Evolutionary conservation across 2,113 vertebrate species (phyloP).

Genomic region (Phylloscopus whistleri): DNA sequence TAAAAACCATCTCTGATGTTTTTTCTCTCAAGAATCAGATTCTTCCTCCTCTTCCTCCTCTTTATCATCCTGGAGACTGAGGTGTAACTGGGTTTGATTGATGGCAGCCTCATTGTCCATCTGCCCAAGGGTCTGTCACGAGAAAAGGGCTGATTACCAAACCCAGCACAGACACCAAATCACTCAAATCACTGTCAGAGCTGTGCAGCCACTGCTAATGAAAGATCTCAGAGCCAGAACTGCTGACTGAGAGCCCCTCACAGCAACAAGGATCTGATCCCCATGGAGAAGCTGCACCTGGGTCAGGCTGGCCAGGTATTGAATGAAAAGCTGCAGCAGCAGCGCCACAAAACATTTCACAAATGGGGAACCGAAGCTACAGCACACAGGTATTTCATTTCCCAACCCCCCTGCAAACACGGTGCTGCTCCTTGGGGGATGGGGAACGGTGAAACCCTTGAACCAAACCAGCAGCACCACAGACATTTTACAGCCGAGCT

Average conservation of each 20-base stretch:
- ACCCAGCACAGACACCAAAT: background rate
- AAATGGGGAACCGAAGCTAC: background rate
- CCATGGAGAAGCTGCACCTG: background rate
- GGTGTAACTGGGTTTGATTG: conserved; percentile 78
- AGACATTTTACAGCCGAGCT: background rate
- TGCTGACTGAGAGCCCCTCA: background rate
- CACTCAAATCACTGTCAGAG: background rate
- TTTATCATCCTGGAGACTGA: conserved; percentile 58
- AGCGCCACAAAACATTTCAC: no score
- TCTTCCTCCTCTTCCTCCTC: conserved; percentile 73
- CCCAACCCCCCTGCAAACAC: background rate
- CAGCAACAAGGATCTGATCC: background rate
- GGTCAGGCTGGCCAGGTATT: accelerated
- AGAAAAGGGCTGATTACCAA: background rate
- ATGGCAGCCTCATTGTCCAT: conserved; percentile 80
- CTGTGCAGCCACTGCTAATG: background rate
- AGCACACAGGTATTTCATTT: background rate
- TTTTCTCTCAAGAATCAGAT: conserved; percentile 65
- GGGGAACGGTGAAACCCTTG: background rate
- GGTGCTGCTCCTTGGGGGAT: background rate
- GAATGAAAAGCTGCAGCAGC: no score
- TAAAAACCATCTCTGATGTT: background rate
- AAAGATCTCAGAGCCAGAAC: background rate
- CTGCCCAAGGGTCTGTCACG: conserved; percentile 57
- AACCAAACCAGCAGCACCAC: background rate